phyloP scores from a whole-genome alignment of 2,797 vertebrate genomes.

The Smutsia temminckii region DNA sequence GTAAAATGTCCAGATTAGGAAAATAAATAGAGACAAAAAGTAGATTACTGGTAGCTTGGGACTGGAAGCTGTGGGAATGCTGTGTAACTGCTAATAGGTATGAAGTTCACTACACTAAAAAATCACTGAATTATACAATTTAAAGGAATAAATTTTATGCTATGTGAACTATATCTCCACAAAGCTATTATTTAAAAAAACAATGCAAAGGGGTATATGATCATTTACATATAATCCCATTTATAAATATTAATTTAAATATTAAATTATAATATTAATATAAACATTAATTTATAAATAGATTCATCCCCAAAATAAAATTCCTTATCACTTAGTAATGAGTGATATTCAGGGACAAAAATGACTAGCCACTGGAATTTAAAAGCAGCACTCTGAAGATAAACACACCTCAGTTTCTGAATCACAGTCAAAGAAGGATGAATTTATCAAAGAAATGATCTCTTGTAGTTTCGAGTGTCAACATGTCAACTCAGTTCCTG shows the following conservation, averaged over 20 bases:
- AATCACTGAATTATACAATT: background rate
- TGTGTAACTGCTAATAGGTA: background rate
- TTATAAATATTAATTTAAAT: background rate
- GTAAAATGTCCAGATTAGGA: background rate
- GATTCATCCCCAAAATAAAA: background rate
- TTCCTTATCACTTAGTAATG: background rate
- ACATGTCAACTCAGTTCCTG: slow-evolving; percentile 33
- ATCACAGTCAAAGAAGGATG: slow-evolving; percentile 30
- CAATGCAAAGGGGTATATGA: background rate
- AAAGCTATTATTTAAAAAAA: background rate
- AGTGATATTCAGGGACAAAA: background rate
- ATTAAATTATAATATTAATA: background rate
- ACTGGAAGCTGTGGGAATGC: background rate
- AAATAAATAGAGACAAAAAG: background rate
- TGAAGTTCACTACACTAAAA: background rate
- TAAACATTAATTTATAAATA: background rate
- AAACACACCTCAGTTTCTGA: background rate
- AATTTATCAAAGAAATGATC: slow-evolving; percentile 48
- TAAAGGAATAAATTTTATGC: background rate
- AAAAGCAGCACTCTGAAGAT: background rate
- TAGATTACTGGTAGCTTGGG: background rate
- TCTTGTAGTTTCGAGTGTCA: slow-evolving; percentile 29
- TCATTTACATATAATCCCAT: background rate
- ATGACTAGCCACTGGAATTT: background rate
- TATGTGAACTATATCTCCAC: background rate